Evolutionary conservation across 1,140 invertebrate species (phyloP), one percentile per base, ranked within the genome.

Genomic region (Drosophila elegans): DNA sequence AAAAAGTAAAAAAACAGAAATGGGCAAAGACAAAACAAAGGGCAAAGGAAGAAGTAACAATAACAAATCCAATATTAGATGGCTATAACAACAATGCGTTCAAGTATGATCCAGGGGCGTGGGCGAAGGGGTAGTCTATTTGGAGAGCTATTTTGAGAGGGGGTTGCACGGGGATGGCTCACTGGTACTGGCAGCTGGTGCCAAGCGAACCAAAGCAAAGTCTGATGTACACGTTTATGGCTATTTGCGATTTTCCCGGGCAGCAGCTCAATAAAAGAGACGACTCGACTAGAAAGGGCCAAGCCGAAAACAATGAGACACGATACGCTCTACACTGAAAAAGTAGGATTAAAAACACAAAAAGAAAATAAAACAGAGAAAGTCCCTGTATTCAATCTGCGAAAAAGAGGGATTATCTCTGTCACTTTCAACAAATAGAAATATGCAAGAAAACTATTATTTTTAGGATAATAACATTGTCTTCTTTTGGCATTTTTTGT

Each of bases 51-150:
- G 68, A 81, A 75, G 78, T 81, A 81, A 81, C 82, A 85, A 86
- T 86, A 86, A 78, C 82, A 85, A 85, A 85, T 85, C 78, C 82
- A 85, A 85, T 85, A 85, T 86, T 81, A 86, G 78, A 86, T 78
- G 82, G 69, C 78, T 64, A 71, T 78, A 80, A 85, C 78, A 85
- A 81, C 81, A 85, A 71, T 63, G 78, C 68, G 64, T 71, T 71
- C 62, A 74, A 85, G 81, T 71, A 71, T 63, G 48, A 59, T 44
- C n/a, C 48, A 62, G 44, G 11, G 36, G 3, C 13, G 21, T 6
- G 4, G 13, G 32, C 25, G 25, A 49, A 52, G 36, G 34, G 25
- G n/a, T 7, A 21, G 16, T 0, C 4, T 4, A 0, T 38, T 21
- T 6, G 5, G 4, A 21, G 46, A 21, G 62, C 27, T 44, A 63